A percentile compares a stretch with the other conserved stretches of the same genome.
Conservation (phyloP, 1,140 invertebrate species). For the Bombus huntii region DNA sequence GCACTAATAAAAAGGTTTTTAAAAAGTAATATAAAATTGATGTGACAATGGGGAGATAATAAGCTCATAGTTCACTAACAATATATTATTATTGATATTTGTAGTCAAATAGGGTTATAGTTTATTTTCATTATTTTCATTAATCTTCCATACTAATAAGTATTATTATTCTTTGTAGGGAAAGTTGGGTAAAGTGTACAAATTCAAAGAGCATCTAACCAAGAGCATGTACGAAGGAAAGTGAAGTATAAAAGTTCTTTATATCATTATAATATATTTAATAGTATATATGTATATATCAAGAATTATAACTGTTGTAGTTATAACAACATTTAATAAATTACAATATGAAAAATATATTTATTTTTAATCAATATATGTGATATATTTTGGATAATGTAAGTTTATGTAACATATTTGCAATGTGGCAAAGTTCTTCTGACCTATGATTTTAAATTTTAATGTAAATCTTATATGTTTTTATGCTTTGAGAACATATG, state of each 20-base stretch:
- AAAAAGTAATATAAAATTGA: too few relatives aligned
- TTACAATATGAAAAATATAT: neutral
- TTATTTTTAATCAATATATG: neutral
- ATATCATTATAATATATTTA: neutral
- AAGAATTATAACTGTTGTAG: too few relatives aligned
- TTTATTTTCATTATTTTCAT: slow-evolving; percentile 3
- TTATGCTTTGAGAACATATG: neutral
- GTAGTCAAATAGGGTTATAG: too few relatives aligned
- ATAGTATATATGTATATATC: neutral
- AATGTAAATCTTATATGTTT: neutral
- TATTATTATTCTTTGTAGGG: neutral
- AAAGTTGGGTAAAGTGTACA: neutral
- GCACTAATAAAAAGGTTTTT: too few relatives aligned
- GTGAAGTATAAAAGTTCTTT: neutral
- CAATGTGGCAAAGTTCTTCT: neutral
- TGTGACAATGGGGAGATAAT: too few relatives aligned
- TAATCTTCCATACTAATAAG: neutral
- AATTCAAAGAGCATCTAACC: neutral
- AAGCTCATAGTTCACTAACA: too few relatives aligned
- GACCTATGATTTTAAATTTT: neutral
- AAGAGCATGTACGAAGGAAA: neutral
- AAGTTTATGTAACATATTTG: neutral
- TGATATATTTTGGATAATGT: neutral
- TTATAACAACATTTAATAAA: neutral
- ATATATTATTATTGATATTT: neutral